Percentiles rank a stretch among this genome's conserved stretches.
These are phyloP conservation scores for Mus spretus DNA, from an alignment of 2,797 vertebrate genomes.

Conservation along the genomic window DNA sequence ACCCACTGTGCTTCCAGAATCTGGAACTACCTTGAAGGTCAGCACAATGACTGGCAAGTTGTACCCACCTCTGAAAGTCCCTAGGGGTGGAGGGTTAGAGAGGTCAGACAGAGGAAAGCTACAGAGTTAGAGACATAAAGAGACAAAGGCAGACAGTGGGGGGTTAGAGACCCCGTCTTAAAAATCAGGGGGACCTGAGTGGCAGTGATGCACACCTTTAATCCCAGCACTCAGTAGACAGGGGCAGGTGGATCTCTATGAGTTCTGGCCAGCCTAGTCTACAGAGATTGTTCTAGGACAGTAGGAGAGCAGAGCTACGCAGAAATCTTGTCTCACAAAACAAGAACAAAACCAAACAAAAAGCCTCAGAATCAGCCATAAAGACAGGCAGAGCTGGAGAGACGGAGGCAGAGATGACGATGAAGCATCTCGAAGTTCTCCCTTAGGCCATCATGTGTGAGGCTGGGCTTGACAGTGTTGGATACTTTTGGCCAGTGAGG, in stretches of 20 bases:
- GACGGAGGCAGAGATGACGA: not conserved
- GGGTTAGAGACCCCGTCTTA: not conserved
- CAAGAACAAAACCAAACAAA: not conserved
- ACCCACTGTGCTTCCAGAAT: not conserved
- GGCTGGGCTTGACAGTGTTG: too few species aligned
- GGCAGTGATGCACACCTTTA: not conserved
- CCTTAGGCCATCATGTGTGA: not conserved
- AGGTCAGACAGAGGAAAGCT: not conserved
- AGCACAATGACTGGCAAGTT: too few species aligned
- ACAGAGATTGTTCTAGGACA: not conserved
- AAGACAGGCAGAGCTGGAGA: not conserved
- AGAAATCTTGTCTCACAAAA: not conserved
- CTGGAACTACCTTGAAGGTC: not conserved
- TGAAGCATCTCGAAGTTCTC: not conserved
- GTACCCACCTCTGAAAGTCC: not conserved
- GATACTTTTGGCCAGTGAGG: too few species aligned
- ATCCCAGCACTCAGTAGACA: not conserved
- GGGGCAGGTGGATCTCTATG: not conserved
- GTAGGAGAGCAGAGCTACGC: not conserved
- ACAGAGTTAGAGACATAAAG: not conserved
- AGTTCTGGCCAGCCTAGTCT: not conserved
- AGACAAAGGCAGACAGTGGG: not conserved
- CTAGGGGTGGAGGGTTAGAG: too few species aligned
- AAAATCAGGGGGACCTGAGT: not conserved
- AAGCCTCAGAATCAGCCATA: not conserved